A percentile compares a stretch with the other conserved stretches of the same genome.
Conservation (phyloP, 2,888 invertebrate species). For the Drosophila ezoana region DNA sequence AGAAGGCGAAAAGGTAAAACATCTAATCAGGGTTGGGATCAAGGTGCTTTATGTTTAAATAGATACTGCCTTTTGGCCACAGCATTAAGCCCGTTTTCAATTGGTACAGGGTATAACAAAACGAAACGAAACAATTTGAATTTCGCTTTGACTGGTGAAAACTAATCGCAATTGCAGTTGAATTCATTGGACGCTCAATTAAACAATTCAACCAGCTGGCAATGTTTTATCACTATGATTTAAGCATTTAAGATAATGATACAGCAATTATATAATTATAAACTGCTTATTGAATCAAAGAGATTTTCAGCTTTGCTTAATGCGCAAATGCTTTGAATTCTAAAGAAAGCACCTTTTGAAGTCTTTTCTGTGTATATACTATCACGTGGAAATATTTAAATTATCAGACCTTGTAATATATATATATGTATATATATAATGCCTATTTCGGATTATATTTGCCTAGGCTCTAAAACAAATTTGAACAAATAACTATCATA, state of each 20-base stretch:
- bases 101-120: slow-evolving; percentile 9
- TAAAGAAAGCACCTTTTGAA: too few species aligned
- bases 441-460: too few species aligned
- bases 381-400: too few species aligned
- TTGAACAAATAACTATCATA: too few species aligned
- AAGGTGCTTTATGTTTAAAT: too few species aligned
- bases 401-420: too few species aligned
- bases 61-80: too few species aligned
- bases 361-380: too few species aligned
- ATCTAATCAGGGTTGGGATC: too few species aligned
- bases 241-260: slow-evolving; percentile 20
- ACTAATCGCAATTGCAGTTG: slow-evolving; percentile 49
- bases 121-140: slow-evolving; percentile 38
- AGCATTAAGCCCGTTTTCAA: background rate
- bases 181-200: slow-evolving; percentile 51
- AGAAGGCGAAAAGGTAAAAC: too few species aligned
- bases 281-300: background rate
- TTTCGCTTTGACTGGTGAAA: slow-evolving; percentile 50
- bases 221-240: slow-evolving; percentile 16
- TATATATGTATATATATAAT: too few species aligned
- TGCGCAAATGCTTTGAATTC: background rate
- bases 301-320: background rate
- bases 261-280: background rate
- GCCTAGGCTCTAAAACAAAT: too few species aligned
- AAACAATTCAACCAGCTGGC: slow-evolving; percentile 50